Evolutionary conservation across 2,113 vertebrate species (phyloP), one percentile per base, ranked within the genome.

Genomic region (Serinus canaria): DNA sequence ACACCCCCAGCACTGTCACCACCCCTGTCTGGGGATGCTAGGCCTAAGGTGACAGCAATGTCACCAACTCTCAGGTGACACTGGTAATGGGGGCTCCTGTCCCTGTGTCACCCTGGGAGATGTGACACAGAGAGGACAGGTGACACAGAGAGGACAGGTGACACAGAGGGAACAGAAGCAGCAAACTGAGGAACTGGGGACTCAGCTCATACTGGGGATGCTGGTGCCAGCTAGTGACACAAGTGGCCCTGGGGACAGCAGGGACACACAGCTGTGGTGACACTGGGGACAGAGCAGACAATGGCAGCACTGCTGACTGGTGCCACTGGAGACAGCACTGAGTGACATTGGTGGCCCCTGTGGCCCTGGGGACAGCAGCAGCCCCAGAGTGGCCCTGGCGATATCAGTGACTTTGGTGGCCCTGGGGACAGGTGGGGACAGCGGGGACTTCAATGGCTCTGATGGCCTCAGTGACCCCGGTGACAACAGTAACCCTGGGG

Each of bases 21-120:
- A 18, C 4, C 12, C 24, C 18, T 1, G 31, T 35, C 39, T 30
- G 39, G 9, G 24, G 20, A 35, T 15, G 27, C 6, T 2, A 1
- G 7, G 9, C 11, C 49, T 9, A 10, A 20, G 43, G 13, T n/a
- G 78, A n/a, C 35, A 39, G 6, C 1, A 0, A 7, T 25, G 35
- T 7, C 74, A 41, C 63, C 63, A 35, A 19, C 2, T 4, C 19
- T 30, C 27, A 31, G 33, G 39, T 24, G 60, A 24, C 49, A 37
- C 6, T 5, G 25, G 3, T 4, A 8, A 18, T 6, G 49, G 76
- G 14, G 20, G 31, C 15, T 44, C 12, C 39, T 66, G 76, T 19
- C 31, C 41, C 10, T 0, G 2, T 13, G 62, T 13, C 41, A 56
- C 33, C 16, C 19, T 7, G 16, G 21, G 41, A 27, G 2, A 47